Evolutionary conservation across 2,797 vertebrate species (phyloP), one percentile per base, ranked within the genome.

Genomic region (Lophius americanus): DNA sequence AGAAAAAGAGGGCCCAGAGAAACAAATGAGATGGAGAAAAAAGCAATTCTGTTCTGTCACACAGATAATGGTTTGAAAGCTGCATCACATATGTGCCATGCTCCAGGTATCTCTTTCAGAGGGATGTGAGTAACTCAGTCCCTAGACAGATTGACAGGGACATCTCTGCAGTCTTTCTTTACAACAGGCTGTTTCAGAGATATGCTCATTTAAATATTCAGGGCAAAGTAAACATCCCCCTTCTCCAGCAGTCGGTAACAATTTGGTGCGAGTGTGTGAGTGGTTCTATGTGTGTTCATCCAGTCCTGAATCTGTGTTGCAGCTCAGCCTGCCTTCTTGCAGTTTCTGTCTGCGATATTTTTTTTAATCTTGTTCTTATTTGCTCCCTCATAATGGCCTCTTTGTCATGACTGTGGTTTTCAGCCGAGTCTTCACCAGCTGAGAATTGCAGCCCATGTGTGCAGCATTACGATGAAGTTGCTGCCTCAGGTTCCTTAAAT

Each of bases 341-440:
- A 76, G 73, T 56, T 33, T 74, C 64, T 78, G 71, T 76, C 71
- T 70, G 46, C 57, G 72, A 74, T 44, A 74, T 70, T 71, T 41
- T 35, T 56, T 23, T 81, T 55, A 50, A 82, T 85, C 84, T 81
- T 68, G 69, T 73, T 84, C 76, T 82, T 56, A 64, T 83, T 83
- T 38, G 7, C 70, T 77, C 60, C 65, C 68, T 89, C 78, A 82
- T 88, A 86, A 88, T 83, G 69, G 73, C 74, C 75, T 76, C 84
- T 75, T 73, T 85, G 86, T 89, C 85, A 85, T 76, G 84, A 83
- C 69, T 83, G 83, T 85, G 83, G 79, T 87, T 85, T 86, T 86
- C 71, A 85, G 84, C 84, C 85, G 60, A 50, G 62, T 59, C 64
- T 83, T 81, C 78, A 89, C 77, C 10, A 42, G 71, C 75, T 83